A percentile compares a stretch with the other conserved stretches of the same genome.
Evolutionary conservation across 2,113 vertebrate genomes (phyloP).

Genomic region (Paedocypris sp.): DNA sequence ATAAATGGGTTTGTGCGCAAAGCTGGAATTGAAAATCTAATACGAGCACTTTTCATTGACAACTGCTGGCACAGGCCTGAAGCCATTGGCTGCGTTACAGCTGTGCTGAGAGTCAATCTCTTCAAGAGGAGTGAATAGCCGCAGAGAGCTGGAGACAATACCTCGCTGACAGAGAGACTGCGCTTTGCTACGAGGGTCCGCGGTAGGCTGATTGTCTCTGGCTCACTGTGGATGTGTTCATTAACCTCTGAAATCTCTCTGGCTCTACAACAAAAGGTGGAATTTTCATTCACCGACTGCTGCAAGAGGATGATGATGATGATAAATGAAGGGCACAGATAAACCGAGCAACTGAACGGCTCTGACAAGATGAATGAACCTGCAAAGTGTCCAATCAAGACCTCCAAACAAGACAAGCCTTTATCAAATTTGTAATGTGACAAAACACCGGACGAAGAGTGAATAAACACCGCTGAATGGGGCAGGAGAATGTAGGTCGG

Average conservation of each 20-base stretch:
- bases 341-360: neutral
- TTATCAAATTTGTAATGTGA: neutral
- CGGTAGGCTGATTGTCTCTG: constrained; percentile 7
- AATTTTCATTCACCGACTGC: neutral
- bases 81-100: constrained; percentile 15
- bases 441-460: neutral
- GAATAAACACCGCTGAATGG: neutral
- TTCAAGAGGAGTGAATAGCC: constrained; percentile 24
- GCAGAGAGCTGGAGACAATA: constrained; percentile 18
- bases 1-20: constrained; percentile 4
- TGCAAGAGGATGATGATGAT: neutral
- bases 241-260: constrained; percentile 21
- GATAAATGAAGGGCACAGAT: constrained; percentile 1
- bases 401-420: neutral
- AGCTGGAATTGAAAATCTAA: constrained; percentile 24
- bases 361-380: constrained; percentile 2
- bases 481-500: neutral
- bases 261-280: constrained; percentile 3
- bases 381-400: neutral
- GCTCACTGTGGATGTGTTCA: constrained; percentile 23
- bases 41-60: constrained; percentile 21
- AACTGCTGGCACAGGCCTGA: constrained; percentile 5
- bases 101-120: constrained; percentile 22
- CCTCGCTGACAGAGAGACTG: constrained; percentile 12
- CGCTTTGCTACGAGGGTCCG: neutral